These are phyloP conservation scores for Aplidium turbinatum DNA, from an alignment of 23 tunicate genomes.

Conservation along the genomic window DNA sequence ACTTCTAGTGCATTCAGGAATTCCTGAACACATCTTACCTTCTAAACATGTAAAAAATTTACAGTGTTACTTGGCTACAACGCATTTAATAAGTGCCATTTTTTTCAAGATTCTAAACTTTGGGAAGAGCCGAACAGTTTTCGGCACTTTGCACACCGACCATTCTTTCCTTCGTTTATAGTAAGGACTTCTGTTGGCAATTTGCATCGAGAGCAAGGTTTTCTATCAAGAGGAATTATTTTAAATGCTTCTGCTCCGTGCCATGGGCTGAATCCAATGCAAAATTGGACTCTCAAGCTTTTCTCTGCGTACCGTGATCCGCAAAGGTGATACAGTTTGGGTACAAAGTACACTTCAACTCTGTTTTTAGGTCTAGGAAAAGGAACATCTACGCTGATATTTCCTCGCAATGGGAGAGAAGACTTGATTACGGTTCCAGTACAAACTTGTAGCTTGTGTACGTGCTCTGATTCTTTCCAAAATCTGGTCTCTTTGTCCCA, in stretches of 20 bases:
- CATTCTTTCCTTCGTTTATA: conserved; percentile 8
- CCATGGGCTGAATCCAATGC: conserved; percentile 41
- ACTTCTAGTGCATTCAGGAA: no score
- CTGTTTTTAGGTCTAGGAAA: no score
- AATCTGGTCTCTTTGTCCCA: conserved; percentile 45
- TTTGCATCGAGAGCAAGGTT: neutral
- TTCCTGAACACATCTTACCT: no score
- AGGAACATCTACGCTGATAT: conserved; percentile 11
- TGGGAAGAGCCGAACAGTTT: no score
- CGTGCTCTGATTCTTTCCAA: conserved; percentile 26
- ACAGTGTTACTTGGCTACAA: no score
- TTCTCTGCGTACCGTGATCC: conserved; percentile 22
- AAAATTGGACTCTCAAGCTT: conserved; percentile 53
- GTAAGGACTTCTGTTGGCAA: conserved; percentile 16
- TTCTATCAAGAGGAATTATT: neutral
- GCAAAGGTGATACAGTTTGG: conserved; percentile 35
- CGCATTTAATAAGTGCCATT: no score
- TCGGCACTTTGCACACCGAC: conserved; percentile 26
- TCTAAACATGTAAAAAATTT: no score
- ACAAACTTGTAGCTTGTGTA: conserved; percentile 33
- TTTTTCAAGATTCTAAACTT: no score
- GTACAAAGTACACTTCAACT: conserved; percentile 38
- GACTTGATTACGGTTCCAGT: conserved; percentile 38
- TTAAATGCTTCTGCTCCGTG: conserved; percentile 38
- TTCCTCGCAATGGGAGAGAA: conserved; percentile 12